Percentiles rank a stretch among this genome's conserved stretches.
Evolutionary conservation across 2,797 vertebrate genomes (phyloP).

Genomic region (Limosa lapponica): DNA sequence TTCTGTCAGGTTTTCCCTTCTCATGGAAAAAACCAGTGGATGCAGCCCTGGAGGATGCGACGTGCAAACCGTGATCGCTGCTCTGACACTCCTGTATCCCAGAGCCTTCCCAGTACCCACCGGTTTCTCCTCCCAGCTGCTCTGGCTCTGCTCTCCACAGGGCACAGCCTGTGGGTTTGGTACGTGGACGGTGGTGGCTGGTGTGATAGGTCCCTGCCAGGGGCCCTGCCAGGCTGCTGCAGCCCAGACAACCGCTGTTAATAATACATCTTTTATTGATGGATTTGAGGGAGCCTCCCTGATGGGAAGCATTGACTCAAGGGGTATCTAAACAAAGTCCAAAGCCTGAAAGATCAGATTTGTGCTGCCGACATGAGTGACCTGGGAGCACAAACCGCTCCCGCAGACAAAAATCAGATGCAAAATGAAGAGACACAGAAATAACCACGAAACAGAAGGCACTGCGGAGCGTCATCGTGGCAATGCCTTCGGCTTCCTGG

Average conservation of each 20-base stretch:
- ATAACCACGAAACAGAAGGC: not conserved
- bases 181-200: accelerated
- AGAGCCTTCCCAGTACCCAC: no score
- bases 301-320: not conserved
- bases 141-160: not conserved
- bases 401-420: not conserved
- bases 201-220: not conserved
- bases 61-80: accelerated
- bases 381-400: not conserved
- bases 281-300: not conserved
- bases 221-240: not conserved
- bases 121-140: not conserved
- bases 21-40: accelerated
- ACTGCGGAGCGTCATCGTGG: accelerated
- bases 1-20: not conserved
- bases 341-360: not conserved
- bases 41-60: accelerated
- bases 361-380: not conserved
- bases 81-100: accelerated
- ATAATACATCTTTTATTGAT: not conserved
- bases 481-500: not conserved
- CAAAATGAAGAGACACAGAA: not conserved
- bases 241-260: not conserved
- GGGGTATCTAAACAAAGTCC: not conserved
- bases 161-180: not conserved